phyloP scores from a whole-genome alignment of 1,140 invertebrate species.

The Drosophila teissieri region DNA sequence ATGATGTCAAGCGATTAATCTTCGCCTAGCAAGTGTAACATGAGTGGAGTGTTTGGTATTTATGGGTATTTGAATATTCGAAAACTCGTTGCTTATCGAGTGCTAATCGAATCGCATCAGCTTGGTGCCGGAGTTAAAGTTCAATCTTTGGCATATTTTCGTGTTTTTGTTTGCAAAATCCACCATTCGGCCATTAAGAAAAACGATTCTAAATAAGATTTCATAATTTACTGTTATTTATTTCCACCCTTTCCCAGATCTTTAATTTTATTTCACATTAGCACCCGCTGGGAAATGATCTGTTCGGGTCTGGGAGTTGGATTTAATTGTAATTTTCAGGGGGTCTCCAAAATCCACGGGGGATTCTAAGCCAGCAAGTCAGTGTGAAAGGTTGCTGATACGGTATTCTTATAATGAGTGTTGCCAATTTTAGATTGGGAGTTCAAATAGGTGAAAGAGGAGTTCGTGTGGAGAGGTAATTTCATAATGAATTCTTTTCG shows the following conservation, averaged over 20 bases:
- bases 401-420: conserved; percentile 48
- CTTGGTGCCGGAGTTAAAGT: conserved; percentile 23
- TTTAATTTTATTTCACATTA: conserved; percentile 46
- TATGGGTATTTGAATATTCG: conserved; percentile 43
- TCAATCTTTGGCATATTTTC: conserved; percentile 37
- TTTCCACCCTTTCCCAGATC: conserved; percentile 27
- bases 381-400: conserved; percentile 67
- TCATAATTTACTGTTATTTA: conserved; percentile 41
- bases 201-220: conserved; percentile 43
- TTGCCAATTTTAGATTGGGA: conserved; percentile 48
- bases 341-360: conserved; percentile 49
- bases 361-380: conserved; percentile 22
- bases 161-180: conserved; percentile 18
- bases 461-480: conserved; percentile 28
- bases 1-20: conserved; percentile 60
- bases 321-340: conserved; percentile 77
- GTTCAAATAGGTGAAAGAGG: conserved; percentile 2
- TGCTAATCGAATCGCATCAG: conserved; percentile 27
- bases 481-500: conserved; percentile 16
- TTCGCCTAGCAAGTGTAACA: conserved; percentile 69
- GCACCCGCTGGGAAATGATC: conserved; percentile 61
- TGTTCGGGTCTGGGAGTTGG: conserved; percentile 26
- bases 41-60: conserved; percentile 60
- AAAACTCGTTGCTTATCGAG: conserved; percentile 36
- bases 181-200: conserved; percentile 46